Evolutionary conservation across 2,888 invertebrate species (phyloP).

Genomic region (Operophtera brumata): DNA sequence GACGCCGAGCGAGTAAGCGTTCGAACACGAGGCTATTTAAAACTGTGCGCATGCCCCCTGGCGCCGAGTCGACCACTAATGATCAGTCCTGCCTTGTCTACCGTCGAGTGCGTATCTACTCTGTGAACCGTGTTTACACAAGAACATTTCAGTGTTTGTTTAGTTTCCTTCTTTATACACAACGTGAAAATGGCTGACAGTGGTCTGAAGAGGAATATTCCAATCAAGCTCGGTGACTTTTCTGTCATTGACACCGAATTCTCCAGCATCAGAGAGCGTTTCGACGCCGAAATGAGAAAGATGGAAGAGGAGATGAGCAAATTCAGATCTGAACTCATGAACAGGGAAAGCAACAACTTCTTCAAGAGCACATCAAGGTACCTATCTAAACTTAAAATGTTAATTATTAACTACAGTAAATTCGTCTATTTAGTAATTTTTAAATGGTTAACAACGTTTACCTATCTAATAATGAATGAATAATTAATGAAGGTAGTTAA

Average conservation of each 20-base stretch:
- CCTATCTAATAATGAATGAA: background rate
- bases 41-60: constrained; percentile 80
- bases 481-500: background rate
- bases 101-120: constrained; percentile 67
- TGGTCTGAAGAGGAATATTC: constrained; percentile 92
- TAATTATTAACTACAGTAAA: background rate
- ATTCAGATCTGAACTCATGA: constrained; percentile 95
- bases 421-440: background rate
- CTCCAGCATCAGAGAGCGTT: constrained; percentile 96
- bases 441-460: background rate
- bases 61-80: constrained; percentile 78
- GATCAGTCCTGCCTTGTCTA: constrained; percentile 78
- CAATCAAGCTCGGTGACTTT: constrained; percentile 96
- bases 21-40: constrained; percentile 79
- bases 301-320: constrained; percentile 99
- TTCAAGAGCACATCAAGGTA: constrained; percentile 95
- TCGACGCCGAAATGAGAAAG: constrained; percentile 98
- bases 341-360: constrained; percentile 94
- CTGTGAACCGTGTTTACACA: constrained; percentile 74
- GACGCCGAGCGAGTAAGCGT: constrained; percentile 68
- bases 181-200: constrained; percentile 88
- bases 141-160: constrained; percentile 76
- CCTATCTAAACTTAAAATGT: constrained; percentile 47
- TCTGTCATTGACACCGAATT: constrained; percentile 98
- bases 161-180: constrained; percentile 63